Base-by-base conservation (phyloP, 2,797 vertebrate genomes). In the Sebastiscus albofasciatus region DNA sequence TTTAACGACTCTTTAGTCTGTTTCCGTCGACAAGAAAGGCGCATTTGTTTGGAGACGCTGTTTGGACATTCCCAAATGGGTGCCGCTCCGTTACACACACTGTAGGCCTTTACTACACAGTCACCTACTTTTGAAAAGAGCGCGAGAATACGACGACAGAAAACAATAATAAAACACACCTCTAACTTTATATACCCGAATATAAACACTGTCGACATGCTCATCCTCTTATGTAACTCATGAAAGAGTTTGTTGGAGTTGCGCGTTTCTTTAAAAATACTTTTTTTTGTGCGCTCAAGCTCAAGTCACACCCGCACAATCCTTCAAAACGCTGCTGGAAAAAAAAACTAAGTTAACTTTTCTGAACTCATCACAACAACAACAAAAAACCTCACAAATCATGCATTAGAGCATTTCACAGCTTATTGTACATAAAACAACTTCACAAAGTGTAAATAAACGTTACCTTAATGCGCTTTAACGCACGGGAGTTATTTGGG, bases 381-480 rank as follows among this genome's bases (percentile, higher is more conserved):
- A 31, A 49, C 34, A 59, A 49, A 11, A 18, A 4, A 16, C 6
- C 8, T 14, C 18, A 26, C 1, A 13, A 29, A 76, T 9, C 18
- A 58, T 5, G 8, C 52, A 16, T 5, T 29, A 8, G 7, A 49
- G 4, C 1, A 2, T 55, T 6, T 8, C 18, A 16, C 22, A 20
- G 16, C 12, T 1, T 20, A 16, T 27, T 1, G 1, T 2, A 4
- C 4, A 2, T 14, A 18, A 55, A 9, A 22, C 0, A 7, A 34
- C 29, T 22, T 72, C 2, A 42, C 2, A 29, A 75, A 72, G 55
- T 6, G 58, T 20, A 77, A 89, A 79, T 56, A 87, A 88, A 79
- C 26, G 42, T 93, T 95, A 95, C 94, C 94, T 94, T 91, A 87
- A 85, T 65, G 88, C 52, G 82, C 82, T 89, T 82, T 81, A 72